Evolutionary conservation across 2,797 vertebrate species (phyloP).

Genomic region (Tenualosa ilisha): DNA sequence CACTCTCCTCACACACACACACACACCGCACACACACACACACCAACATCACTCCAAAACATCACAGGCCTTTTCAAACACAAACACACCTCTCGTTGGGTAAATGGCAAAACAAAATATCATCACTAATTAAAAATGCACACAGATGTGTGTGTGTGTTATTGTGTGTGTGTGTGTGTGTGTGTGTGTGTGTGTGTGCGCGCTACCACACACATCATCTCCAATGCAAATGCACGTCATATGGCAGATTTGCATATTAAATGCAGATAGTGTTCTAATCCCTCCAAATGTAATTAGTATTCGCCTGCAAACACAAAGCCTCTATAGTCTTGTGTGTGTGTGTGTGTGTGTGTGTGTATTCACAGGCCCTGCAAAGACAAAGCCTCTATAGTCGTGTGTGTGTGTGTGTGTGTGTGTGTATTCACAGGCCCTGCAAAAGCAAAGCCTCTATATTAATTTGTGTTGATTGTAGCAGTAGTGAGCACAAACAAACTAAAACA

Average conservation of each 20-base stretch:
- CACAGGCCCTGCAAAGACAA: constrained; percentile 47
- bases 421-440: no score
- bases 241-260: constrained; percentile 52
- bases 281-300: constrained; percentile 50
- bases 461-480: constrained; percentile 40
- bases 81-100: not conserved
- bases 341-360: no score
- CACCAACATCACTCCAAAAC: not conserved
- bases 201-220: constrained; percentile 18
- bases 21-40: no score
- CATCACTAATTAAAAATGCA: not conserved
- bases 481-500: constrained; percentile 41
- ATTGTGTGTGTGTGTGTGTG: not conserved
- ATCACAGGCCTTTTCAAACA: not conserved
- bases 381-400: no score
- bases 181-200: not conserved
- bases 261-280: constrained; percentile 53
- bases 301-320: constrained; percentile 47
- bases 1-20: no score
- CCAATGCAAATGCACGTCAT: constrained; percentile 41
- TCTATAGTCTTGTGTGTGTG: constrained; percentile 45
- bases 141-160: not conserved
- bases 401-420: no score
- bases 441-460: constrained; percentile 50
- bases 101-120: not conserved